Evolutionary conservation across 2,888 invertebrate genomes (phyloP).

Genomic region (Caradrina kadenii): DNA sequence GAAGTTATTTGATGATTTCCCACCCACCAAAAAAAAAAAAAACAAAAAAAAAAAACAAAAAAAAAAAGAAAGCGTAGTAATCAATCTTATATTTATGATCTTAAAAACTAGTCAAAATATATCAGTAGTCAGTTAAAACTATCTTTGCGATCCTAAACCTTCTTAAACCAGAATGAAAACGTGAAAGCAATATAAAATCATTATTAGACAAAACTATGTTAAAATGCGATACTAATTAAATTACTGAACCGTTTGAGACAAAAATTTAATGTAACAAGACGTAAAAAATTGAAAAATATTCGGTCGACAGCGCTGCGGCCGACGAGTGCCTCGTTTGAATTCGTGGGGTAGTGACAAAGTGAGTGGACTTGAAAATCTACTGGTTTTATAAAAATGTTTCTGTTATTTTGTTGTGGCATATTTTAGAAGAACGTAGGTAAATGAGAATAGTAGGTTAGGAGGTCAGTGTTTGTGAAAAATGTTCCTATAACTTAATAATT

Average conservation of each 20-base stretch:
- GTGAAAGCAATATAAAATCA: background rate
- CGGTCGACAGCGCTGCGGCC: constrained; percentile 52
- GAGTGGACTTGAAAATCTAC: constrained; percentile 62
- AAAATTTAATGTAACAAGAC: constrained; percentile 59
- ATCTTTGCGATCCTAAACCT: background rate
- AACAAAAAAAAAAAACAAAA: too few species aligned
- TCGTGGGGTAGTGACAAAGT: constrained; percentile 61
- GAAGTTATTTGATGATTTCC: too few species aligned
- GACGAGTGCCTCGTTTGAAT: constrained; percentile 65
- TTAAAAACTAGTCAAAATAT: background rate
- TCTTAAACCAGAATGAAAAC: background rate
- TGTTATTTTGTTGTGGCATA: constrained; percentile 22
- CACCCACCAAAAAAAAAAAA: too few species aligned
- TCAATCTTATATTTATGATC: background rate
- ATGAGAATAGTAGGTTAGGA: background rate
- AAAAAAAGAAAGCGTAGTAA: too few species aligned
- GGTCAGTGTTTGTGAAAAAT: background rate
- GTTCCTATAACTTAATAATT: too few species aligned
- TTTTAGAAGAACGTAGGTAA: constrained; percentile 6
- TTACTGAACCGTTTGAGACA: constrained; percentile 59
- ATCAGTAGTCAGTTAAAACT: background rate
- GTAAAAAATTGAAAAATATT: constrained; percentile 60
- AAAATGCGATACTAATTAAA: constrained; percentile 45
- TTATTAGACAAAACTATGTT: constrained; percentile 27
- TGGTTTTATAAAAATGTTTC: constrained; percentile 51